A percentile compares a stretch with the other conserved stretches of the same genome.
phyloP scores from a whole-genome alignment of 64 coral and sea anemone species.

The Cladopsammia gracilis region DNA sequence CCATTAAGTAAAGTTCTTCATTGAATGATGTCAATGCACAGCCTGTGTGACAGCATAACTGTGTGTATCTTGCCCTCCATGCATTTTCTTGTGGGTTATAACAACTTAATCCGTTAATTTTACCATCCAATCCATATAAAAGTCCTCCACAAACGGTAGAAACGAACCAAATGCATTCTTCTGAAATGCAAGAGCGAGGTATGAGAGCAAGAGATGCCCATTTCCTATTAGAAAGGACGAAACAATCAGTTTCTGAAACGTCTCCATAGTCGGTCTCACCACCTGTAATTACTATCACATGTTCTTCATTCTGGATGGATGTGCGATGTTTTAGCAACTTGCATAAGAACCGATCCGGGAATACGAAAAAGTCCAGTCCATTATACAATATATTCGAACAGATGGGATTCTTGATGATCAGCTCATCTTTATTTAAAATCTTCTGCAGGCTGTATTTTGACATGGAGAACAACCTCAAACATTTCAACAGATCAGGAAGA shows the following conservation, averaged over 20 bases:
- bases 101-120: background rate
- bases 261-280: too few species aligned
- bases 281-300: background rate
- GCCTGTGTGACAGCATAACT: background rate
- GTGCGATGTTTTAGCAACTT: background rate
- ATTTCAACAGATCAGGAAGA: slow-evolving; percentile 34
- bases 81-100: background rate
- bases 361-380: background rate
- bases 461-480: slow-evolving; percentile 64
- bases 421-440: slow-evolving; percentile 3
- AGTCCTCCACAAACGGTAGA: slow-evolving; percentile 38
- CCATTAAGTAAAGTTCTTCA: too few species aligned
- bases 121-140: background rate
- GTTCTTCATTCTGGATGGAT: background rate
- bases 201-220: background rate
- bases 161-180: background rate
- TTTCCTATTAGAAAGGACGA: background rate
- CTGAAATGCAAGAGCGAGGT: background rate
- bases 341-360: background rate
- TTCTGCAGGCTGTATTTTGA: slow-evolving; percentile 47
- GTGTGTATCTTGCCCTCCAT: background rate
- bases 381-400: background rate
- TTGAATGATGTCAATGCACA: background rate
- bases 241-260: background rate
- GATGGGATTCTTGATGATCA: background rate